These are phyloP conservation scores for Hemichromis elongatus DNA, from an alignment of 2,113 vertebrate genomes.

Conservation along the genomic window DNA sequence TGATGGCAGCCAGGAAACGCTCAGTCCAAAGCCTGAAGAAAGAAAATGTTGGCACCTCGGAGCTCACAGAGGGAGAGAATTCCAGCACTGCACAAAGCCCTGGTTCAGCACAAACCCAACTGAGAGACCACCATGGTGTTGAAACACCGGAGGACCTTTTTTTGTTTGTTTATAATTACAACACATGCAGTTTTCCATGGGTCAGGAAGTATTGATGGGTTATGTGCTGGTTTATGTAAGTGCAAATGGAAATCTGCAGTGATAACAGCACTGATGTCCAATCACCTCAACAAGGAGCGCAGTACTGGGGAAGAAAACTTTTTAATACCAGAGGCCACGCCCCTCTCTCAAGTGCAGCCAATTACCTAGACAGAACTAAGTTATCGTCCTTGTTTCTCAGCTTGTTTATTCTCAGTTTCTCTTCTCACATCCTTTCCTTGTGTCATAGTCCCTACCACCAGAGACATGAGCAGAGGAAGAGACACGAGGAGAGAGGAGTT, in stretches of 20 bases:
- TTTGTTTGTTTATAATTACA: neutral
- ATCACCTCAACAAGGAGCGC: neutral
- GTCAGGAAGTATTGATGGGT: neutral
- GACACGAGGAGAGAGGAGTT: neutral
- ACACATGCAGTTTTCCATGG: neutral
- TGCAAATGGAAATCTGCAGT: accelerated
- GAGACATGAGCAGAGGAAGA: neutral
- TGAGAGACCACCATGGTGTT: neutral
- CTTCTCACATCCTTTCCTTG: neutral
- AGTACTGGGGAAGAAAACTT: neutral
- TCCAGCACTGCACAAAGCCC: neutral
- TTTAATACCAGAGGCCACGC: neutral
- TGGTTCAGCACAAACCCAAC: neutral
- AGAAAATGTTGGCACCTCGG: neutral
- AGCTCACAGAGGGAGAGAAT: neutral
- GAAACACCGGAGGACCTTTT: neutral
- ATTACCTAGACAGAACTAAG: neutral
- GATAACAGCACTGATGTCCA: neutral
- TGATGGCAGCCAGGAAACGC: neutral
- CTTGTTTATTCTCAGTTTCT: neutral
- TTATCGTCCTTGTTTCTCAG: neutral
- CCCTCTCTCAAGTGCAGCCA: neutral
- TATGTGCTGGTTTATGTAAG: too few species aligned
- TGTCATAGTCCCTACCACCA: neutral
- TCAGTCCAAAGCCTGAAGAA: neutral